Conservation (phyloP, 2,888 invertebrate genomes). For the Acanthosepion lycidas region DNA sequence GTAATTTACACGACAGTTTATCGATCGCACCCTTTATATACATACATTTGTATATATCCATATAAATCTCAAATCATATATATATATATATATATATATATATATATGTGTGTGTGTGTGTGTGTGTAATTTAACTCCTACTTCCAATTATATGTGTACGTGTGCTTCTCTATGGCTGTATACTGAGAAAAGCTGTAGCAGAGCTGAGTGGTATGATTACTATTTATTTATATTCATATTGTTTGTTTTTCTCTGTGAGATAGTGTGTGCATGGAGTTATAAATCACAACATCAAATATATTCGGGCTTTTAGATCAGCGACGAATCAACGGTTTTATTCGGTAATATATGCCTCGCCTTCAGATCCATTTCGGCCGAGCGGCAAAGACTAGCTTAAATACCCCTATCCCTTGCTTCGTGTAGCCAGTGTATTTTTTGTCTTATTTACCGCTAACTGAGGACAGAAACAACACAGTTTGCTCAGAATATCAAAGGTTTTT, state of each 20-base stretch:
- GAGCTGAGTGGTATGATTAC: not conserved
- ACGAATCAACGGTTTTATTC: slow-evolving; percentile 20
- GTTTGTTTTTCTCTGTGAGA: not conserved
- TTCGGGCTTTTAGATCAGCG: slow-evolving; percentile 12
- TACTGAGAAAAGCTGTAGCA: not conserved
- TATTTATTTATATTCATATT: not conserved
- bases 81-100: not conserved
- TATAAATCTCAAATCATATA: not conserved
- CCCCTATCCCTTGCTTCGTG: not conserved
- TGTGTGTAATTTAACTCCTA: not conserved
- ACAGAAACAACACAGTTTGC: not conserved
- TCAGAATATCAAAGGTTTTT: not conserved
- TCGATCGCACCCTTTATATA: no score
- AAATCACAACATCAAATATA: slow-evolving; percentile 33
- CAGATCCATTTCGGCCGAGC: not conserved
- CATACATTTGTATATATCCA: no score
- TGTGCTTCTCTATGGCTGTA: not conserved
- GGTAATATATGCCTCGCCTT: slow-evolving; percentile 17
- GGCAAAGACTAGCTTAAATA: not conserved
- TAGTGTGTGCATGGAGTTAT: not conserved
- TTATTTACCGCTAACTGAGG: not conserved
- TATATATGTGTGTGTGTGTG: not conserved
- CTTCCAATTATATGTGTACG: not conserved
- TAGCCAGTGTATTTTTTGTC: not conserved
- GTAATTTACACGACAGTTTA: no score